These are phyloP conservation scores for Microtus ochrogaster DNA, from an alignment of 2,113 vertebrate species.

Conservation along the genomic window DNA sequence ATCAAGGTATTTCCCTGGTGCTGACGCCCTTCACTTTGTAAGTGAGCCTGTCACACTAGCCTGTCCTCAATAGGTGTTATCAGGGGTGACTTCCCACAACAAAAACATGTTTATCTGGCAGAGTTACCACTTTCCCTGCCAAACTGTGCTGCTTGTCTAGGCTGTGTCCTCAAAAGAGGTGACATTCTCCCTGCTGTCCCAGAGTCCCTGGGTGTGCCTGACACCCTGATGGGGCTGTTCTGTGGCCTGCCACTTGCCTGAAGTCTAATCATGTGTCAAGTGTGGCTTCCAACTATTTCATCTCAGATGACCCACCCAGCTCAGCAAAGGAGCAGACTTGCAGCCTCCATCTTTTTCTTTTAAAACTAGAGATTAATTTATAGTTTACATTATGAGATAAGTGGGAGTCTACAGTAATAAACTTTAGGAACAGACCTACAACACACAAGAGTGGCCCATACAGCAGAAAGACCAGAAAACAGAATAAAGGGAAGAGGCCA, in stretches of 20 bases:
- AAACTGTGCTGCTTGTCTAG: slow-evolving; percentile 23
- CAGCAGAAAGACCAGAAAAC: not conserved
- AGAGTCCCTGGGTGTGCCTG: slow-evolving; percentile 2
- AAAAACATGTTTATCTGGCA: slow-evolving; percentile 38
- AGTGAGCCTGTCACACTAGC: not conserved
- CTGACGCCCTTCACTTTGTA: not conserved
- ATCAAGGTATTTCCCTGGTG: not conserved
- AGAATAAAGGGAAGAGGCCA: not conserved
- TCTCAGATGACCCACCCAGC: not conserved
- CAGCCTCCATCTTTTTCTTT: not conserved
- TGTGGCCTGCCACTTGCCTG: not conserved
- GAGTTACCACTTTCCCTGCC: slow-evolving; percentile 53
- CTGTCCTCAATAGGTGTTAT: not conserved
- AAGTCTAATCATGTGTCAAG: not conserved
- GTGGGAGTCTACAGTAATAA: not conserved
- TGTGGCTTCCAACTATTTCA: not conserved
- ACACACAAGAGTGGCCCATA: not conserved
- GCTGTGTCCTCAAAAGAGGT: slow-evolving; percentile 31
- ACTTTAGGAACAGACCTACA: not conserved
- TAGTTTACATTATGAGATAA: not conserved
- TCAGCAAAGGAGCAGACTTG: not conserved
- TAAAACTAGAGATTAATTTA: not conserved
- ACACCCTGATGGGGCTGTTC: not conserved
- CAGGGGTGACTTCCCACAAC: not conserved
- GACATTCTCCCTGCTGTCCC: not conserved